Evolutionary conservation across 2,888 invertebrate genomes (phyloP), one percentile per base, ranked within the genome.

Genomic region (Helleia helle): DNA sequence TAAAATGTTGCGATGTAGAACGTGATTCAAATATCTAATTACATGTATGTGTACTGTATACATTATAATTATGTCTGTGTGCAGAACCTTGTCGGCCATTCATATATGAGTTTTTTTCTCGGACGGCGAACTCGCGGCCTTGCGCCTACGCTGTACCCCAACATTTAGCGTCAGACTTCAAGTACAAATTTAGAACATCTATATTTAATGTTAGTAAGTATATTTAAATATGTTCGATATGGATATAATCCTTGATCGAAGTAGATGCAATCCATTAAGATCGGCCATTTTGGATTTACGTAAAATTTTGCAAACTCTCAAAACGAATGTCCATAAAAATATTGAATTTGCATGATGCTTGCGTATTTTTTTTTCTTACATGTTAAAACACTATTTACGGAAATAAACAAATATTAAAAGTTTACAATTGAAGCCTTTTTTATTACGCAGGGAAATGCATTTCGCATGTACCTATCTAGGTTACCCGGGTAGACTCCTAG

Each of bases 81-180:
- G 38, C 38, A n/a, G n/a, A 24, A 27, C 18, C n/a, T 38, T 26
- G 40, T 36, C 56, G 64, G 70, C 71, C 80, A 79, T 80, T 83
- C 80, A 83, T 80, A n/a, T 63, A 71, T 47, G 56, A 56, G 63
- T 71, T 75, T 79, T 73, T 52, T 73, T 65, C 51, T 55, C 69
- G 73, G 70, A 52, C 75, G 71, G 59, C 75, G 75, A 75, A 76
- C 75, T 54, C 67, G 51, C 76, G 79, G 73, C 80, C 49, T 49
- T 51, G 71, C 72, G 69, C 72, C 71, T 70, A 71, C 74, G 68
- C 65, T 51, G 51, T 36, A 22, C 22, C 22, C 3, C 47, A 50
- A 47, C 31, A 43, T 43, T 44, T 42, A 48, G 41, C 49, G 52
- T 50, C 54, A 61, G 65, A 63, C 64, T 48, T 56, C 59, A 63